phyloP scores from a whole-genome alignment of 2,113 vertebrate species.

The Romanogobio albipinnatus region DNA sequence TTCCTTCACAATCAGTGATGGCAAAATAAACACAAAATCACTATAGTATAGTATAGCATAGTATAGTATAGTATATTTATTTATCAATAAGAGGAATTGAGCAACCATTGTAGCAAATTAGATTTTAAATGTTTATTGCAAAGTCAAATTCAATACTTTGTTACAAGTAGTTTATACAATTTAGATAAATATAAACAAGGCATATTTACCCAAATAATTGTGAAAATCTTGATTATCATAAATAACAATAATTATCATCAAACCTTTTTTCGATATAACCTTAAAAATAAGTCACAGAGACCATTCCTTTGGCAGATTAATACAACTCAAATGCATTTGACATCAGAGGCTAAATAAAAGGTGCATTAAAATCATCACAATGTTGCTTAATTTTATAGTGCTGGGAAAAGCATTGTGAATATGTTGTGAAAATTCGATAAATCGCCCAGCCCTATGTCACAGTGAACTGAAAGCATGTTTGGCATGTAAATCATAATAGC shows the following conservation, averaged over 20 bases:
- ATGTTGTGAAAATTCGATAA: neutral
- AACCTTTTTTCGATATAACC: neutral
- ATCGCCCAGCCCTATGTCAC: constrained; percentile 41
- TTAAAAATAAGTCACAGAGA: neutral
- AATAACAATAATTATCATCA: neutral
- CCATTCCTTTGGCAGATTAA: neutral
- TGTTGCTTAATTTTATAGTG: neutral
- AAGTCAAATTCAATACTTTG: neutral
- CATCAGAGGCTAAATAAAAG: neutral
- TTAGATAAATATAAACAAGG: neutral
- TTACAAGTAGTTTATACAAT: neutral
- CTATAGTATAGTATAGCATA: neutral
- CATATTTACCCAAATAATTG: neutral
- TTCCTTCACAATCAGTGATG: constrained; percentile 3
- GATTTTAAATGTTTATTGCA: neutral
- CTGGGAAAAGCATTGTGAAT: neutral
- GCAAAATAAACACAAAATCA: constrained; percentile 1
- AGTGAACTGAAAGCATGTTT: constrained; percentile 44
- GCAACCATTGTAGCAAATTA: neutral
- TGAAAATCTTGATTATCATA: neutral
- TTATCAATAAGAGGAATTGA: neutral
- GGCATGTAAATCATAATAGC: constrained; percentile 46
- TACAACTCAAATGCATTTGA: neutral
- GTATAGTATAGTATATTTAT: neutral
- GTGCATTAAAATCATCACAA: neutral